Conservation (phyloP, 2,113 vertebrate species). For the Psephotus haematonotus region DNA sequence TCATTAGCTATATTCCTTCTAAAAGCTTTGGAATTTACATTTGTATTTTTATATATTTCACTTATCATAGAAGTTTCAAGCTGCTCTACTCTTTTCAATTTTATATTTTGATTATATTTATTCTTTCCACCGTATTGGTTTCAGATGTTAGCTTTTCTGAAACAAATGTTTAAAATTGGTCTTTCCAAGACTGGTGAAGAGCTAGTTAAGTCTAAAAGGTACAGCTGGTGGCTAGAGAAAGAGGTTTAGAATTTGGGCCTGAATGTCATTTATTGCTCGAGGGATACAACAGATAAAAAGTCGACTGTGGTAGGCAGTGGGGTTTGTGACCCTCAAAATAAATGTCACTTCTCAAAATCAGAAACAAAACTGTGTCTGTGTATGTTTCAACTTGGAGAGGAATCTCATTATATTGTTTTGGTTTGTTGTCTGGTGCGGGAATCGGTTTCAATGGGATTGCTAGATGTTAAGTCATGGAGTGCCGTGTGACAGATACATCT, state of each 20-base stretch:
- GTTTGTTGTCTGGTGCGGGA: not conserved
- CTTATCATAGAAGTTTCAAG: not conserved
- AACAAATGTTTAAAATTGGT: not conserved
- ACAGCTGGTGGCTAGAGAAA: not conserved
- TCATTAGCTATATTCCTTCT: fast-evolving
- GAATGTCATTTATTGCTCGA: not conserved
- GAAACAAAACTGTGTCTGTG: not conserved
- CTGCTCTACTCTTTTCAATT: not conserved
- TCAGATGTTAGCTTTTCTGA: not conserved
- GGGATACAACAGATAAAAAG: not conserved
- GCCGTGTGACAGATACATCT: not conserved
- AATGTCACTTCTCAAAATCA: not conserved
- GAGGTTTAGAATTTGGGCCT: not conserved
- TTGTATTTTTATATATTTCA: not conserved
- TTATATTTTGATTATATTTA: not conserved
- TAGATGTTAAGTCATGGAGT: not conserved
- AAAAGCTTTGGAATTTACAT: not conserved
- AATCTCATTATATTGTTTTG: not conserved
- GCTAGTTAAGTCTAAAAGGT: not conserved
- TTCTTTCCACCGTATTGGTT: not conserved
- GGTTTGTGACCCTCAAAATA: not conserved
- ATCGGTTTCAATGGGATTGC: not conserved
- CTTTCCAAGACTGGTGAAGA: not conserved
- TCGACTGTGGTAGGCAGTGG: not conserved
- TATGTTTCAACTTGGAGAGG: not conserved